Conservation (phyloP, 2,888 invertebrate species). For the Ophonus ardosiacus region DNA sequence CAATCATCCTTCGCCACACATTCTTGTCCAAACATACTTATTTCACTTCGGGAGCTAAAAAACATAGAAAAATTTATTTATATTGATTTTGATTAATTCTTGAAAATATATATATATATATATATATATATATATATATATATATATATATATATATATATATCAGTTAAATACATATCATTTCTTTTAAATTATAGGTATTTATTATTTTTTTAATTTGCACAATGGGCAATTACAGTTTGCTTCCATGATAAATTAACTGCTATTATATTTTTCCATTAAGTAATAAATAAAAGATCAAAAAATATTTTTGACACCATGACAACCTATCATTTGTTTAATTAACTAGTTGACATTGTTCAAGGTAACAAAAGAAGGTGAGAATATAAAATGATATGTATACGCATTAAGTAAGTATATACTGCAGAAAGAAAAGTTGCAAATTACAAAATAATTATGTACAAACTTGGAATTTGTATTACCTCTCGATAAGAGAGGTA, state of each 20-base stretch:
- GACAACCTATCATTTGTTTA: slow-evolving; percentile 9
- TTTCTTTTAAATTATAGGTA: not conserved
- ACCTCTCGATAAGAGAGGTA: too few relatives aligned
- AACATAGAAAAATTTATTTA: too few relatives aligned
- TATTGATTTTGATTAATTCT: too few relatives aligned
- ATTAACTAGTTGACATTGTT: not conserved
- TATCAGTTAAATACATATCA: not conserved
- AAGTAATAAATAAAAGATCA: not conserved
- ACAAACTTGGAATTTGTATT: too few relatives aligned
- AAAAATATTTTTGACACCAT: not conserved
- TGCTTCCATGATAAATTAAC: not conserved
- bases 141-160: too few relatives aligned
- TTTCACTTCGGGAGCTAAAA: too few relatives aligned
- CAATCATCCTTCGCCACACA: too few relatives aligned
- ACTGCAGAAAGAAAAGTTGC: too few relatives aligned
- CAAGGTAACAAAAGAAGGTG: not conserved
- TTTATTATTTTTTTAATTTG: not conserved
- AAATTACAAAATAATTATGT: too few relatives aligned
- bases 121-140: too few relatives aligned
- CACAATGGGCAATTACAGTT: not conserved
- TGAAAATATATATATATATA: too few relatives aligned
- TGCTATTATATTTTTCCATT: not conserved
- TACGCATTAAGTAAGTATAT: not conserved
- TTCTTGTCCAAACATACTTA: too few relatives aligned
- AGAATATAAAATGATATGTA: not conserved